Evolutionary conservation across 2,888 invertebrate species (phyloP).

Genomic region (Trypoxylon attenuatum): DNA sequence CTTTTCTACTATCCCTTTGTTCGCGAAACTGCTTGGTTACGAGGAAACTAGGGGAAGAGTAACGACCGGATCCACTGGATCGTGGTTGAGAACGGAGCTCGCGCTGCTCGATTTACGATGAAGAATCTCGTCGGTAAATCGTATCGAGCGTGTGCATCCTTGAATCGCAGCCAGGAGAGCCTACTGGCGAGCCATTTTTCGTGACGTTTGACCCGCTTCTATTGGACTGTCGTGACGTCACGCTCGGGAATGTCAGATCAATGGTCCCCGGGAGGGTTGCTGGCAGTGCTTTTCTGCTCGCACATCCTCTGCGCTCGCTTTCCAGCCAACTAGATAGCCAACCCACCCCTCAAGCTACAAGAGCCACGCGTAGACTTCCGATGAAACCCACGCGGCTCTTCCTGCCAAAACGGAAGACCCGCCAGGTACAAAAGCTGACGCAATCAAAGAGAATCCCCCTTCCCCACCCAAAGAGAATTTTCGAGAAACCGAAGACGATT

Average conservation of each 20-base stretch:
- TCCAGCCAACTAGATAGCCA: not conserved
- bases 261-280: conserved; percentile 63
- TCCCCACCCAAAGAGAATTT: no score
- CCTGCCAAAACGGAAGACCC: not conserved
- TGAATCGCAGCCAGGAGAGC: conserved; percentile 54
- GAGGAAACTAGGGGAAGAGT: no score
- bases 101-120: conserved; percentile 7
- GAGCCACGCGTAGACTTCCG: conserved; percentile 1
- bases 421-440: conserved; percentile 8
- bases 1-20: not conserved
- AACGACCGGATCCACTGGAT: no score
- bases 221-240: conserved; percentile 62
- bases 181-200: conserved; percentile 49
- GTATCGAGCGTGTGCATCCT: conserved; percentile 27
- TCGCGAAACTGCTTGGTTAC: no score
- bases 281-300: conserved; percentile 47
- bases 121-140: not conserved
- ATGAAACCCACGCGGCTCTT: conserved; percentile 17
- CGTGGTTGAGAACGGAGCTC: not conserved
- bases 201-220: conserved; percentile 64
- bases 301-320: conserved; percentile 20
- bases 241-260: conserved; percentile 64
- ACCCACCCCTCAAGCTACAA: no score
- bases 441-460: no score
- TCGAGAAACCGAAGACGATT: no score